phyloP scores from a whole-genome alignment of 2,888 invertebrate genomes.

The Caenorhabditis sulstoni region DNA sequence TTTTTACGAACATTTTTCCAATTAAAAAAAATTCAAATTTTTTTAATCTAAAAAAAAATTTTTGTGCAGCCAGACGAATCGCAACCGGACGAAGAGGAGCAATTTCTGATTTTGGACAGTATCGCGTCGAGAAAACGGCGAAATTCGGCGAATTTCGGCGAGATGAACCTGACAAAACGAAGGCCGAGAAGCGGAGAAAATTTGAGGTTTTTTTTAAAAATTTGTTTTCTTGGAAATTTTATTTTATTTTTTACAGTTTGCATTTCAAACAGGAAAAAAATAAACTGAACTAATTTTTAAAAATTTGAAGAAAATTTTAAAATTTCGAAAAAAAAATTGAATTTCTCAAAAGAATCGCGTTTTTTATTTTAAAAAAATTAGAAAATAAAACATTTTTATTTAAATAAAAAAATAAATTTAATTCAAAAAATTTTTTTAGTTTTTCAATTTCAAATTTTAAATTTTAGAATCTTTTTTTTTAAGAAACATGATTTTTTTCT shows the following conservation, averaged over 20 bases:
- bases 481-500: no score
- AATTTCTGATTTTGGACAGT: slow-evolving; percentile 15
- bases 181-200: slow-evolving; percentile 22
- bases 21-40: background rate
- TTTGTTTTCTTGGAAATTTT: background rate
- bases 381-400: no score
- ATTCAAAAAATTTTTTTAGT: no score
- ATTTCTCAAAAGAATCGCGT: no score
- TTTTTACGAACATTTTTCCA: background rate
- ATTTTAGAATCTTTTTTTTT: background rate
- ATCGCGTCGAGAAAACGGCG: slow-evolving; percentile 35
- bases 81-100: slow-evolving; percentile 16
- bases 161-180: slow-evolving; percentile 11
- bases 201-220: slow-evolving; percentile 5
- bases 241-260: no score
- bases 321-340: no score
- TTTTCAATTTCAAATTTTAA: no score
- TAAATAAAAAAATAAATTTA: background rate
- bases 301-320: background rate
- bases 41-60: background rate
- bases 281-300: background rate
- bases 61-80: slow-evolving; percentile 15
- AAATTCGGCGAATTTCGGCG: background rate
- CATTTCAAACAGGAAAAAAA: no score
- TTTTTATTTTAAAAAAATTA: no score